Conservation (phyloP, 1,140 invertebrate species). For the Apis dorsata region DNA sequence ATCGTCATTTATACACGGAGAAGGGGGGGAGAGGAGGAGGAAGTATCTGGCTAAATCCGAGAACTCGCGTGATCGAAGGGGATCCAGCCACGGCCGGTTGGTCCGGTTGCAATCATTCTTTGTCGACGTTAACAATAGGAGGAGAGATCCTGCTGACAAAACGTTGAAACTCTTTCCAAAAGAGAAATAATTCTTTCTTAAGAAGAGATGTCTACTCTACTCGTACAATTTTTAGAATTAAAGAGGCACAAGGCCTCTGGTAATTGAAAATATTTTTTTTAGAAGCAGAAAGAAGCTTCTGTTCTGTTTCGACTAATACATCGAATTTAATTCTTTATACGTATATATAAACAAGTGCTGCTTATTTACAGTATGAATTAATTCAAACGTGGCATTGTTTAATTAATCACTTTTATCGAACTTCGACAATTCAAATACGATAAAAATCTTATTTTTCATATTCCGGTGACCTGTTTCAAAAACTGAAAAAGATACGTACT, state of each 20-base stretch:
- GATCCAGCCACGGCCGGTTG: conserved; percentile 11
- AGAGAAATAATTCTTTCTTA: conserved; percentile 16
- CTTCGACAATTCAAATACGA: too few species aligned
- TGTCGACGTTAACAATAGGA: conserved; percentile 43
- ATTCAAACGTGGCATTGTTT: too few species aligned
- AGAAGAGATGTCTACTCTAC: background rate
- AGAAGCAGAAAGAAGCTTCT: background rate
- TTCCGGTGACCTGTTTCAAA: too few species aligned
- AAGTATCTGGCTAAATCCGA: conserved; percentile 26
- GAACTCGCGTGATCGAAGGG: conserved; percentile 38
- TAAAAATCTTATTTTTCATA: too few species aligned
- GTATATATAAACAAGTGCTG: too few species aligned
- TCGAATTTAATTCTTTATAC: too few species aligned
- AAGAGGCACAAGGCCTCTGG: too few species aligned
- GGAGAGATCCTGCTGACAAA: conserved; percentile 30
- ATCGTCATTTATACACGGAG: background rate
- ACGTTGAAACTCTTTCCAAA: conserved; percentile 30
- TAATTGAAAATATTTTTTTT: conserved; percentile 10
- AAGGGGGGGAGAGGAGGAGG: too few species aligned
- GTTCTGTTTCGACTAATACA: too few species aligned
- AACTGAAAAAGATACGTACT: too few species aligned
- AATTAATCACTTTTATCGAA: too few species aligned
- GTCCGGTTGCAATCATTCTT: conserved; percentile 42
- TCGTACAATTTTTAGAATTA: conserved; percentile 11
- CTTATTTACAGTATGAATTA: too few species aligned